These are phyloP conservation scores for Corticium candelabrum DNA, from an alignment of 37 sponge, comb jelly and placozoan species.

Conservation along the genomic window DNA sequence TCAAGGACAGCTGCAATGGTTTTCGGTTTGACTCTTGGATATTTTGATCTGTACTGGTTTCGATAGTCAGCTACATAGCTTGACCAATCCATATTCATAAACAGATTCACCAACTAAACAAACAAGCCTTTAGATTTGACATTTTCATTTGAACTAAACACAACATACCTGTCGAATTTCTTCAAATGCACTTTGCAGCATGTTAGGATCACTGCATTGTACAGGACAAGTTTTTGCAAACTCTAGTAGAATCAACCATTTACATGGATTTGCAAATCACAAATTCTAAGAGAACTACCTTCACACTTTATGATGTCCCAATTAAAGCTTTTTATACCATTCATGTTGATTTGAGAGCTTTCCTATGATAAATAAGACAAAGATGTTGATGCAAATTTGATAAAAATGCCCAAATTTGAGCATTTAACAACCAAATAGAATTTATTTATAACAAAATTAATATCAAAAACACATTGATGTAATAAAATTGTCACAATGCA, in stretches of 20 bases:
- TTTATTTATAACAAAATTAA: too few species aligned
- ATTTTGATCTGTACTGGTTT: slow-evolving; percentile 18
- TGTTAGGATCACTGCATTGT: not conserved
- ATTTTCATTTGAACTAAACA: too few species aligned
- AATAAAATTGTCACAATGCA: too few species aligned
- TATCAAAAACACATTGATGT: too few species aligned
- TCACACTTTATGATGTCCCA: slow-evolving; percentile 42
- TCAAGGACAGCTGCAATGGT: not conserved
- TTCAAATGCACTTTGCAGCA: not conserved
- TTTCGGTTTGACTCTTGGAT: slow-evolving; percentile 37
- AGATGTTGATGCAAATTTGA: not conserved
- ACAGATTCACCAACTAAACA: slow-evolving; percentile 48
- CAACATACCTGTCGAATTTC: not conserved
- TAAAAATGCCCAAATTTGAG: too few species aligned
- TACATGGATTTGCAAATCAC: not conserved
- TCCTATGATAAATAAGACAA: not conserved
- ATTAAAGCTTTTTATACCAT: slow-evolving; percentile 31
- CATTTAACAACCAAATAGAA: too few species aligned
- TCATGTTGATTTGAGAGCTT: slow-evolving; percentile 24
- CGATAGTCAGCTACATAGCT: slow-evolving; percentile 43
- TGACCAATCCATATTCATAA: slow-evolving; percentile 41
- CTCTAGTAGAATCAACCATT: slow-evolving; percentile 2
- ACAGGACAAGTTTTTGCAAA: slow-evolving; percentile 3
- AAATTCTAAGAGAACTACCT: slow-evolving; percentile 26
- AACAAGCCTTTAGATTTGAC: too few species aligned